These are phyloP conservation scores for Enteromius viviparus DNA, from an alignment of 2,797 vertebrate species.

Conservation along the genomic window DNA sequence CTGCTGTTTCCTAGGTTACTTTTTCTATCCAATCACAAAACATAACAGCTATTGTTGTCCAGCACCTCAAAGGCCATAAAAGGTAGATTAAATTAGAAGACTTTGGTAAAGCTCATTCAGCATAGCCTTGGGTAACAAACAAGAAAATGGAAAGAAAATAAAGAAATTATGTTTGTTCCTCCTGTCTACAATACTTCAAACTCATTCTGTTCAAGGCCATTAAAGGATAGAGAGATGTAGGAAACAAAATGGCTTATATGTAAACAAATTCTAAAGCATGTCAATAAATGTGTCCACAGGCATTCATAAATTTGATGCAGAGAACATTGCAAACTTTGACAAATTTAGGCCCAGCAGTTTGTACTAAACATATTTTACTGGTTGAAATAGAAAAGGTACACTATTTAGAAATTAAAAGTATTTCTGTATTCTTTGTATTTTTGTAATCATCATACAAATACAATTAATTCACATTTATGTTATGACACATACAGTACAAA, in stretches of 20 bases:
- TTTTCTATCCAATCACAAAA: slow-evolving; percentile 71
- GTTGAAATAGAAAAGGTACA: not conserved
- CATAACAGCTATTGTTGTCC: slow-evolving; percentile 60
- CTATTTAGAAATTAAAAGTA: not conserved
- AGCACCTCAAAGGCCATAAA: slow-evolving; percentile 72
- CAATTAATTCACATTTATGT: not conserved
- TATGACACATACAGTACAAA: not conserved
- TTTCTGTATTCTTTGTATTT: not conserved
- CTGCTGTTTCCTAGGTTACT: slow-evolving; percentile 77
- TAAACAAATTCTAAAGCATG: not conserved
- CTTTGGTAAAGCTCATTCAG: slow-evolving; percentile 75
- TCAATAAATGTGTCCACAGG: not conserved
- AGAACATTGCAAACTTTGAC: not conserved
- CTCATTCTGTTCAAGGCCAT: slow-evolving; percentile 57
- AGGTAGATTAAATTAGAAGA: slow-evolving; percentile 80
- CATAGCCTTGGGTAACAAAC: slow-evolving; percentile 77
- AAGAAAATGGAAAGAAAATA: slow-evolving; percentile 66
- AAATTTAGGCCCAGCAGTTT: not conserved
- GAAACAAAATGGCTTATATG: not conserved
- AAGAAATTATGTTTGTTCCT: slow-evolving; percentile 76
- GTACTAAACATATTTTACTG: not conserved
- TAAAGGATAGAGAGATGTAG: not conserved
- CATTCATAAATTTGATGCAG: not conserved
- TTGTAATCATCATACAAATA: not conserved
- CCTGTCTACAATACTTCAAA: slow-evolving; percentile 70